A percentile compares a stretch with the other conserved stretches of the same genome.
Conservation (phyloP, 1,140 invertebrate species). For the Bombus waltoni region DNA sequence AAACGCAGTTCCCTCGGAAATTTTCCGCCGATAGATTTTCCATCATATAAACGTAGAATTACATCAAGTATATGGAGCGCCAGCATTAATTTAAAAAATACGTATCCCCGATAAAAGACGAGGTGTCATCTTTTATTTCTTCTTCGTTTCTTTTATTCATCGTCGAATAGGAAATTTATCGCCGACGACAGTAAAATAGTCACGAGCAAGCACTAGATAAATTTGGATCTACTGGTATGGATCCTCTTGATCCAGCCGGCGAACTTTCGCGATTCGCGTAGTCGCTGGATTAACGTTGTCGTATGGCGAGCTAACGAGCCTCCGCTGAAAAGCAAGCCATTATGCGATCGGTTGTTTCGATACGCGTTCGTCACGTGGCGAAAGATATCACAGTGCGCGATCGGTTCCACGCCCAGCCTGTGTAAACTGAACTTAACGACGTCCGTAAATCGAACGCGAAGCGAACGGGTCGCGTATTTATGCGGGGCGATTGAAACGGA, state of each 20-base stretch:
- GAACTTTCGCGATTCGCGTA: not conserved
- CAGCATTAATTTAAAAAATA: not conserved
- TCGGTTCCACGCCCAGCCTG: constrained; percentile 42
- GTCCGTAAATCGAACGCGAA: constrained; percentile 50
- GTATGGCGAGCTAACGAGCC: too few relatives aligned
- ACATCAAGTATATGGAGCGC: too few relatives aligned
- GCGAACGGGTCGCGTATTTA: constrained; percentile 14
- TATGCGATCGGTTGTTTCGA: constrained; percentile 38
- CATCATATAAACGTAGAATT: not conserved
- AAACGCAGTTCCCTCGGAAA: not conserved
- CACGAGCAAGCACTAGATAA: too few relatives aligned
- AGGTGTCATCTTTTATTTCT: not conserved
- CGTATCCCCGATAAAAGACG: not conserved
- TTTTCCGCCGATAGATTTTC: not conserved
- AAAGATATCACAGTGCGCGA: constrained; percentile 4
- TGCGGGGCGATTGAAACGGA: constrained; percentile 38
- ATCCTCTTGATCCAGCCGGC: not conserved
- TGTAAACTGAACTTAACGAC: constrained; percentile 57
- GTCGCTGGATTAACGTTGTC: not conserved
- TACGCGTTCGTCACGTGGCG: constrained; percentile 11
- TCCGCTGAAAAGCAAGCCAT: not conserved
- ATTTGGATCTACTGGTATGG: not conserved
- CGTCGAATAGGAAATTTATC: not conserved
- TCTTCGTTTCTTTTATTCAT: not conserved
- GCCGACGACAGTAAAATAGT: too few relatives aligned